A percentile compares a stretch with the other conserved stretches of the same genome.
phyloP scores from a whole-genome alignment of 1,140 invertebrate species.

The Drosophila simulans region DNA sequence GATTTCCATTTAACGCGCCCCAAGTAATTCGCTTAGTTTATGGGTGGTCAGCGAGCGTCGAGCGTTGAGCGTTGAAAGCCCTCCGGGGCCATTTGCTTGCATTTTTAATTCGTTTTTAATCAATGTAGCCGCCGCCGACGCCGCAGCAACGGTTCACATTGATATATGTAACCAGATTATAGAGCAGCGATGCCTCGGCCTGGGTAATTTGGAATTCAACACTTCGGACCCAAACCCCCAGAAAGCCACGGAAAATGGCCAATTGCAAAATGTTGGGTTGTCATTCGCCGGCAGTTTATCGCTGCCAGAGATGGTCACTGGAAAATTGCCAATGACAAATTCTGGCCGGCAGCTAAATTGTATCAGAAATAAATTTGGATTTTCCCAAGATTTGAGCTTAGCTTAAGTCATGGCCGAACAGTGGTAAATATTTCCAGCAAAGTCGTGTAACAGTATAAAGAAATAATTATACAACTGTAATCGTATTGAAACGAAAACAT shows the following conservation, averaged over 20 bases:
- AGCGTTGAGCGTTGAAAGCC: constrained; percentile 74
- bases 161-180: constrained; percentile 80
- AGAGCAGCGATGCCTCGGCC: constrained; percentile 51
- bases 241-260: constrained; percentile 52
- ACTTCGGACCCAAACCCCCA: constrained; percentile 47
- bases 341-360: constrained; percentile 42
- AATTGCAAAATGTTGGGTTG: constrained; percentile 67
- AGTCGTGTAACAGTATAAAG: neutral
- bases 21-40: constrained; percentile 69
- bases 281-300: constrained; percentile 59
- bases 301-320: constrained; percentile 53
- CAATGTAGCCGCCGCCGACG: constrained; percentile 49
- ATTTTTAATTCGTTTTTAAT: constrained; percentile 81
- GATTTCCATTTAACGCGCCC: constrained; percentile 78
- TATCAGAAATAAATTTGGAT: constrained; percentile 34
- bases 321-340: constrained; percentile 47
- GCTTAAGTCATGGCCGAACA: neutral
- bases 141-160: constrained; percentile 22
- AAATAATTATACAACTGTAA: neutral
- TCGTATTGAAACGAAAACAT: neutral
- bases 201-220: constrained; percentile 79
- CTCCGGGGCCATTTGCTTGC: constrained; percentile 62
- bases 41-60: constrained; percentile 73
- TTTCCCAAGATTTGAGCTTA: constrained; percentile 10
- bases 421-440: constrained; percentile 3